Conservation (phyloP, 2,797 vertebrate genomes). For the Rhabdomys pumilio region DNA sequence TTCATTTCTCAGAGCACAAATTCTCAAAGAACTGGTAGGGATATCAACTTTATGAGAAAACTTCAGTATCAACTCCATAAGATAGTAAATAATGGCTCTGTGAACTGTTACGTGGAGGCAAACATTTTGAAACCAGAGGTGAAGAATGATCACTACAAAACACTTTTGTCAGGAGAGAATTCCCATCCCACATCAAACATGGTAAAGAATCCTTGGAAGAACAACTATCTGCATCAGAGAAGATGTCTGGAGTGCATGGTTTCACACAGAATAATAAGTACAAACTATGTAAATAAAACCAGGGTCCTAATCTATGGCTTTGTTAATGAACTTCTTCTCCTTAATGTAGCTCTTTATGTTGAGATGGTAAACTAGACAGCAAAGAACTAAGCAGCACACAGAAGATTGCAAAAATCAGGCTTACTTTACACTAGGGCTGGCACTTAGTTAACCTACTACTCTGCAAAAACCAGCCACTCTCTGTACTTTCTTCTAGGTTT, state of each 20-base stretch:
- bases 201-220: not conserved
- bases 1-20: not conserved
- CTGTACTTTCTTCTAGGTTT: not conserved
- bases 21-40: not conserved
- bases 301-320: not conserved
- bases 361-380: not conserved
- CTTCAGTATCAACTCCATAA: not conserved
- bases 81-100: not conserved
- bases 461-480: not conserved
- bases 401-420: not conserved
- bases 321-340: not conserved
- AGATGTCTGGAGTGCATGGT: not conserved
- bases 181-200: not conserved
- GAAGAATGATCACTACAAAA: not conserved
- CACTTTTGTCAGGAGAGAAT: not conserved
- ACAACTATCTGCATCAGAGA: not conserved
- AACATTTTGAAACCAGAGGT: not conserved
- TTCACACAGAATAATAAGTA: not conserved
- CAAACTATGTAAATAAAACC: not conserved
- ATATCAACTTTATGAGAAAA: not conserved
- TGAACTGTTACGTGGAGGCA: not conserved
- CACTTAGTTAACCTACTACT: not conserved
- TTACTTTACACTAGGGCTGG: not conserved
- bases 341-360: not conserved
- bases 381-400: not conserved